Percentiles rank a stretch among this genome's conserved stretches.
Conservation (phyloP, 2,113 vertebrate genomes). For the Sebastes schlegelii region DNA sequence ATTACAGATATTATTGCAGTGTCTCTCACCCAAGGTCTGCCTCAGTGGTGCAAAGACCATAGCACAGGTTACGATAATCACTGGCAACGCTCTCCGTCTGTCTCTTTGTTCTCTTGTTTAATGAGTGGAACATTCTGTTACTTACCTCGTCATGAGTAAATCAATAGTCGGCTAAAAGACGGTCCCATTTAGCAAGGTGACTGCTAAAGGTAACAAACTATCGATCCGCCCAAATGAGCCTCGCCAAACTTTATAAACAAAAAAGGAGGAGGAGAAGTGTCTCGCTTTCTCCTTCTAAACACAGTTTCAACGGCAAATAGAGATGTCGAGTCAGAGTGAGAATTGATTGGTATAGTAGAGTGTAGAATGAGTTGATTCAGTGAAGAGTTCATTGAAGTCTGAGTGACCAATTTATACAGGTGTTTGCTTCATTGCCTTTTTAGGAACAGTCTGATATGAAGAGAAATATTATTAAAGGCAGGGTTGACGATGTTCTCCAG, state of each 20-base stretch:
- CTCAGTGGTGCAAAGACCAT: neutral
- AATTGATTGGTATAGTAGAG: neutral
- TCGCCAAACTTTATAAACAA: conserved; percentile 29
- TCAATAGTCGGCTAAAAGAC: conserved; percentile 43
- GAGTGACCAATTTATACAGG: neutral
- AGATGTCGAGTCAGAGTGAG: conserved; percentile 5
- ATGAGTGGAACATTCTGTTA: conserved; percentile 36
- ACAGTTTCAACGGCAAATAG: conserved; percentile 9
- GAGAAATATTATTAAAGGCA: neutral
- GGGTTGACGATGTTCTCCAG: too few relatives aligned
- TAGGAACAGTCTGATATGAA: conserved; percentile 2
- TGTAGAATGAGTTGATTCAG: neutral
- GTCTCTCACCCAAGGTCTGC: neutral
- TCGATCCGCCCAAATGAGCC: conserved; percentile 45
- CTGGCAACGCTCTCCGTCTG: conserved; percentile 5
- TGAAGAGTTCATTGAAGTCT: neutral
- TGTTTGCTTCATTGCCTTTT: neutral
- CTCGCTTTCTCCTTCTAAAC: neutral
- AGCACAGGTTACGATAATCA: conserved; percentile 1
- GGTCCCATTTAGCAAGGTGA: conserved; percentile 40
- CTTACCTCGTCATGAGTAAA: conserved; percentile 34
- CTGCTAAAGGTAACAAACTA: conserved; percentile 39
- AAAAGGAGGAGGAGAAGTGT: conserved; percentile 1
- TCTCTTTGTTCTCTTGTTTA: conserved; percentile 26
- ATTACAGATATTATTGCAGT: neutral